Percentiles rank a stretch among this genome's conserved stretches.
phyloP scores from a whole-genome alignment of 2,113 vertebrate genomes.

The Chlamydotis undulata region DNA sequence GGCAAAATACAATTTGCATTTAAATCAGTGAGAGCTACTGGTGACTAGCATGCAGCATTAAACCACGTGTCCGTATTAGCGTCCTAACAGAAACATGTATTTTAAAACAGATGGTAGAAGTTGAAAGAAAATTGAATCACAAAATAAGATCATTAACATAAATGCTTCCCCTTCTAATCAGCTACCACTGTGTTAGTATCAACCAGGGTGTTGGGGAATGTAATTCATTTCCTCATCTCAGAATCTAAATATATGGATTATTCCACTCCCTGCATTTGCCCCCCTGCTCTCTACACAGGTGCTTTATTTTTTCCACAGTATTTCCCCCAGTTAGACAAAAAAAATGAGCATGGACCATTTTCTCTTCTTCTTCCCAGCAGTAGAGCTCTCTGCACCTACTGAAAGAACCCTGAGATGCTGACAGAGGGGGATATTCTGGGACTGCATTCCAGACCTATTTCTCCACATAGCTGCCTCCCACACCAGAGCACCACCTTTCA shows the following conservation, averaged over 20 bases:
- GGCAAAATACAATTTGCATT: constrained; percentile 25
- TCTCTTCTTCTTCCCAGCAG: background rate
- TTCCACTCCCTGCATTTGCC: background rate
- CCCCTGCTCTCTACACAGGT: rapidly evolving
- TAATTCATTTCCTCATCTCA: background rate
- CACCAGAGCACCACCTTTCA: background rate
- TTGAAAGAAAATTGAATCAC: constrained; percentile 57
- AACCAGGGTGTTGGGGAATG: background rate
- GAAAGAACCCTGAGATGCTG: background rate
- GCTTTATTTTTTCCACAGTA: background rate
- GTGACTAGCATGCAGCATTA: background rate
- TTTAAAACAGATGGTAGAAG: constrained; percentile 58
- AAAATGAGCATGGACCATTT: background rate
- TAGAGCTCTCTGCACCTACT: background rate
- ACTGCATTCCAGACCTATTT: background rate
- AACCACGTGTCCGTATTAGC: background rate
- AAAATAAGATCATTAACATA: constrained; percentile 53
- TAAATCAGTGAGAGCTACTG: background rate
- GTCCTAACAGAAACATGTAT: constrained; percentile 5
- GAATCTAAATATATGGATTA: background rate
- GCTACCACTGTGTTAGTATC: constrained; percentile 36
- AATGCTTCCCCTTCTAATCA: constrained; percentile 61
- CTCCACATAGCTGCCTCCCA: background rate
- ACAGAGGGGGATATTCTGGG: background rate
- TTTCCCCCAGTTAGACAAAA: background rate